phyloP scores from a whole-genome alignment of 2,113 vertebrate species.

The Noturus placidus region DNA sequence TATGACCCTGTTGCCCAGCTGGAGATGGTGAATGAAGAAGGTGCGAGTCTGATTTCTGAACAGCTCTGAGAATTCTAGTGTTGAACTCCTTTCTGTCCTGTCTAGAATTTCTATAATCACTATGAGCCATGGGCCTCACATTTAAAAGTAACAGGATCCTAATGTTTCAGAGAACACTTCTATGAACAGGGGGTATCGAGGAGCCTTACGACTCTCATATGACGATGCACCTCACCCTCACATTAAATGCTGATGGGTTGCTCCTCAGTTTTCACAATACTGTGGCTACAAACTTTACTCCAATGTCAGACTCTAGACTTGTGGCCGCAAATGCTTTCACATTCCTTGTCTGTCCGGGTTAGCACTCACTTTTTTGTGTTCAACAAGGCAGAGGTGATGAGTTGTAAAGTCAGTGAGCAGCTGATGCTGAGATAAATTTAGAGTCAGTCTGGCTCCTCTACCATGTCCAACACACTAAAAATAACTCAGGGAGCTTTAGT shows the following conservation, averaged over 20 bases:
- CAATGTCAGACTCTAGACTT: background rate
- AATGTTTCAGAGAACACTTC: background rate
- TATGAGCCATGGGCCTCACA: background rate
- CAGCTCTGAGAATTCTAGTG: background rate
- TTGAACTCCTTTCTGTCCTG: background rate
- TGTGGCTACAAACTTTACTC: background rate
- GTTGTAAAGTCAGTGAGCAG: constrained; percentile 72
- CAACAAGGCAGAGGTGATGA: constrained; percentile 65
- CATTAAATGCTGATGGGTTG: background rate
- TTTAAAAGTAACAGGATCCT: constrained; percentile 10
- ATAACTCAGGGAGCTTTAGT: constrained; percentile 60
- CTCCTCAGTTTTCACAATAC: background rate
- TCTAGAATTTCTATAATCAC: background rate
- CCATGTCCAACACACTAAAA: constrained; percentile 60
- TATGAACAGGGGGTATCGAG: background rate
- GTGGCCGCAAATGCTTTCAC: background rate
- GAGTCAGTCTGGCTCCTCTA: constrained; percentile 57
- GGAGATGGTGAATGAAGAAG: background rate
- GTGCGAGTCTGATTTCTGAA: background rate
- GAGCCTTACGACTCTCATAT: background rate
- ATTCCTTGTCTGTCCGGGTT: background rate
- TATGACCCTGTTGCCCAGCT: background rate
- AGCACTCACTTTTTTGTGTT: constrained; percentile 49
- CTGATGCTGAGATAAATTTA: constrained; percentile 73
- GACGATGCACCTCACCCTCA: background rate